Evolutionary conservation across 2,113 vertebrate species (phyloP), one percentile per base, ranked within the genome.

Genomic region (Zosterops borbonicus): DNA sequence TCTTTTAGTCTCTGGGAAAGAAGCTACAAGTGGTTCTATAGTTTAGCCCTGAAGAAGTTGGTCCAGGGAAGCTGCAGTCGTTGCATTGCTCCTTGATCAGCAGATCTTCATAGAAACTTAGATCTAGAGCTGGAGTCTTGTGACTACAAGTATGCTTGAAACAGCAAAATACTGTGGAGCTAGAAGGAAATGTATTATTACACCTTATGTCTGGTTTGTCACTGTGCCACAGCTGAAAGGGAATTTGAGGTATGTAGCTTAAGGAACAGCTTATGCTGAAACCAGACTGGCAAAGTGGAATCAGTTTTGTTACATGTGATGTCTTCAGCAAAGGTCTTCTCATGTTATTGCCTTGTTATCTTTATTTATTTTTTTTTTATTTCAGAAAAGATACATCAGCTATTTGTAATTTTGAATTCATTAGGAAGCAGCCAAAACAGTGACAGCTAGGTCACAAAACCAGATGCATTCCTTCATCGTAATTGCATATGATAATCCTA

Each of bases 401-500:
- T 94, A 25, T 86, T 94, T 90, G 67, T 80, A 67, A 69, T 80
- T 95, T 90, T 73, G 35, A 92, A 88, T 50, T 46, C n/a, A 70
- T 91, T 90, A 80, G 33, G 82, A 85, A 94, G 82, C 63, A 95
- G 75, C 77, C 82, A 83, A 80, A 95, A 94, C 46, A 80, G 74
- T 55, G 67, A 60, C 83, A 90, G 81, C 55, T 74, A 84, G 82
- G 83, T 94, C 90, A 94, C 83, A 89, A 96, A 95, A 91, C 64
- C 82, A 94, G 81, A 94, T 93, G 81, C 3, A 12, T 92, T 93
- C 19, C 24, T 87, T 55, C 50, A 44, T 64, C 0, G 0, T 91
- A 87, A 94, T 80, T 87, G 44, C 59, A 25, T 75, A 42, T 28
- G 84, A 90, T 92, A 95, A 95, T 91, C 42, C 58, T 82, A 50